phyloP scores from a whole-genome alignment of 1,140 invertebrate genomes.

The Zaprionus taronus region DNA sequence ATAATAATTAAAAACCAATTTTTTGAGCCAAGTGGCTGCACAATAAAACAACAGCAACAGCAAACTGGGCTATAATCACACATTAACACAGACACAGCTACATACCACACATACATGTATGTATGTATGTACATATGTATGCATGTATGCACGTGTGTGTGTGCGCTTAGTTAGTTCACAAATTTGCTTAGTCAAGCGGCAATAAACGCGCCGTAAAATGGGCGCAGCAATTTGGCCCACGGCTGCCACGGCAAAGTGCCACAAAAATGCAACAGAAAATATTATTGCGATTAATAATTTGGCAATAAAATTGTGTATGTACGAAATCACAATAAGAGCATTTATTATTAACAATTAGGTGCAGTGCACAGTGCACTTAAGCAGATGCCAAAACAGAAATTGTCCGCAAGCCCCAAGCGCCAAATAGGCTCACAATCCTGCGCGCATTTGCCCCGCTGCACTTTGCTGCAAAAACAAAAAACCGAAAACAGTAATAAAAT shows the following conservation, averaged over 20 bases:
- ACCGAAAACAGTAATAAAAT: slow-evolving; percentile 11
- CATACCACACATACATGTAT: slow-evolving; percentile 17
- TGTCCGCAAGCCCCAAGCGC: slow-evolving; percentile 15
- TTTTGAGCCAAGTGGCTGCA: slow-evolving; percentile 52
- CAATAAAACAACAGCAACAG: slow-evolving; percentile 43
- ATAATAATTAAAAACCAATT: slow-evolving; percentile 82
- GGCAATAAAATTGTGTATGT: slow-evolving; percentile 65
- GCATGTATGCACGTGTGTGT: neutral
- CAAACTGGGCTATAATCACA: slow-evolving; percentile 65
- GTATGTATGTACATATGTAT: slow-evolving; percentile 16
- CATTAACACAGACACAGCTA: slow-evolving; percentile 33
- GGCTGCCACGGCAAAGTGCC: slow-evolving; percentile 32
- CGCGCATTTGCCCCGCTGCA: slow-evolving; percentile 11
- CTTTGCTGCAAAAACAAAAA: slow-evolving; percentile 10
- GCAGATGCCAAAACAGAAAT: slow-evolving; percentile 64
- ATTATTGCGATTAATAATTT: slow-evolving; percentile 77
- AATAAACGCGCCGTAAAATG: slow-evolving; percentile 65
- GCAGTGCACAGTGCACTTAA: slow-evolving; percentile 57
- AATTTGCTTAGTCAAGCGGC: slow-evolving; percentile 79
- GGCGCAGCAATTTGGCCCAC: slow-evolving; percentile 63
- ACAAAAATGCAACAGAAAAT: slow-evolving; percentile 58
- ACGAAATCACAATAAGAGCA: slow-evolving; percentile 57
- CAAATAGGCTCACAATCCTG: slow-evolving; percentile 24
- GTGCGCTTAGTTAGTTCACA: slow-evolving; percentile 25
- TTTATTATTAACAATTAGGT: slow-evolving; percentile 71